Percentiles rank a stretch among this genome's conserved stretches.
Conservation (phyloP, 2,113 vertebrate genomes). For the Anthoscopus minutus region DNA sequence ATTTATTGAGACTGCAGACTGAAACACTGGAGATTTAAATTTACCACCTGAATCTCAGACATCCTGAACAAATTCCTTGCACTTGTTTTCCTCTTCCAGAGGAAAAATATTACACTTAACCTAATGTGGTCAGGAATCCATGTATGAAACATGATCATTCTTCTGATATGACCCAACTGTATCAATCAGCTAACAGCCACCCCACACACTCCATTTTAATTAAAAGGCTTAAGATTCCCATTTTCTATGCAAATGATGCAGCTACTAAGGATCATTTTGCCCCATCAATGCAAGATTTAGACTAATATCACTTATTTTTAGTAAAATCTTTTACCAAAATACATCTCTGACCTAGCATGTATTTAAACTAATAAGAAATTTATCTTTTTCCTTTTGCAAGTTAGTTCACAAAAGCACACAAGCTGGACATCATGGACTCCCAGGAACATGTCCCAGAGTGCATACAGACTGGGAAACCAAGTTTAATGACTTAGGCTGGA, state of each 20-base stretch:
- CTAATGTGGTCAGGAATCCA: background rate
- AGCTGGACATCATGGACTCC: background rate
- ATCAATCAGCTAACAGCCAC: background rate
- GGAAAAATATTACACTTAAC: background rate
- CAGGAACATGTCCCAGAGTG: background rate
- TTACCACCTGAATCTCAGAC: background rate
- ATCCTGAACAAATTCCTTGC: background rate
- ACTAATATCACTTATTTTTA: background rate
- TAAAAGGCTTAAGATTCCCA: background rate
- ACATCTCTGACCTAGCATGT: background rate
- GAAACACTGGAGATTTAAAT: background rate
- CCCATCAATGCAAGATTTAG: background rate
- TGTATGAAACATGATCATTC: background rate
- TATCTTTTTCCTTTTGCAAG: constrained; percentile 56
- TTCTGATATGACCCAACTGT: background rate
- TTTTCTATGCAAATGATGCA: background rate
- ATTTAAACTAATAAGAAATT: background rate
- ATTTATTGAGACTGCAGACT: background rate
- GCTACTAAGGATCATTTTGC: background rate
- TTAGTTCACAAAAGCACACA: background rate
- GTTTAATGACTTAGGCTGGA: background rate
- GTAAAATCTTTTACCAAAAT: background rate
- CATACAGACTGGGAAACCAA: background rate
- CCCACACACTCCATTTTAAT: background rate
- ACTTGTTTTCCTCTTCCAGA: background rate